Evolutionary conservation across 2,888 invertebrate species (phyloP).

Genomic region (Sthenelais limicola): DNA sequence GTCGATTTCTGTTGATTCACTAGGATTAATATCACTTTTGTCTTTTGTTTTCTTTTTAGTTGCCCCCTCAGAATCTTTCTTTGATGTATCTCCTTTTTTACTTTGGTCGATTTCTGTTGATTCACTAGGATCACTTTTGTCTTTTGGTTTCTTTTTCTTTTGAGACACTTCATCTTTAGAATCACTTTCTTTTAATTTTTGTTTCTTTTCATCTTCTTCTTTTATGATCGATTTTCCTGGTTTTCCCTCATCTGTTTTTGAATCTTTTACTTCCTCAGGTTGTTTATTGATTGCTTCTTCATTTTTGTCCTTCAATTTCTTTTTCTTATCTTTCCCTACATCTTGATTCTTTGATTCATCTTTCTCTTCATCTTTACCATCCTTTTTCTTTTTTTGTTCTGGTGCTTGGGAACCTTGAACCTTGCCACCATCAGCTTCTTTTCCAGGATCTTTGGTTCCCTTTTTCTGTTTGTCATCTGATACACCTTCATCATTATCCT

Average conservation of each 20-base stretch:
- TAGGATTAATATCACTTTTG: too few species aligned
- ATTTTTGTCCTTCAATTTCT: constrained; percentile 3
- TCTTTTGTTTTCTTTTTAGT: neutral
- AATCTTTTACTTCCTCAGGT: neutral
- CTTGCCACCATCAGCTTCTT: constrained; percentile 3
- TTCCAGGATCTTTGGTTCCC: constrained; percentile 4
- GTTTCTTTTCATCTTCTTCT: neutral
- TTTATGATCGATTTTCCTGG: too few species aligned
- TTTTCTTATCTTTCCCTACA: neutral
- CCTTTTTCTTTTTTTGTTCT: neutral
- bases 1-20: neutral
- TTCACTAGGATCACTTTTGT: neutral
- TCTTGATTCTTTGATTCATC: neutral
- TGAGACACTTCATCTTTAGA: neutral
- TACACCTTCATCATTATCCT: neutral
- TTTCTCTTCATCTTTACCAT: neutral
- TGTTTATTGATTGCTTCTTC: neutral
- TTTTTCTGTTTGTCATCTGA: constrained; percentile 1
- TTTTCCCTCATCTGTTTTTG: neutral
- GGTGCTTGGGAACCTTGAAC: neutral
- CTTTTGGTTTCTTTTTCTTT: neutral
- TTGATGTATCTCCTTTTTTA: neutral
- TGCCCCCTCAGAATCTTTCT: neutral
- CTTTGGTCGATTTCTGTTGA: neutral
- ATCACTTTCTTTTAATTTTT: neutral